Percentiles rank a stretch among this genome's conserved stretches.
These are phyloP conservation scores for Syncerus caffer DNA, from an alignment of 2,797 vertebrate genomes.

Conservation along the genomic window DNA sequence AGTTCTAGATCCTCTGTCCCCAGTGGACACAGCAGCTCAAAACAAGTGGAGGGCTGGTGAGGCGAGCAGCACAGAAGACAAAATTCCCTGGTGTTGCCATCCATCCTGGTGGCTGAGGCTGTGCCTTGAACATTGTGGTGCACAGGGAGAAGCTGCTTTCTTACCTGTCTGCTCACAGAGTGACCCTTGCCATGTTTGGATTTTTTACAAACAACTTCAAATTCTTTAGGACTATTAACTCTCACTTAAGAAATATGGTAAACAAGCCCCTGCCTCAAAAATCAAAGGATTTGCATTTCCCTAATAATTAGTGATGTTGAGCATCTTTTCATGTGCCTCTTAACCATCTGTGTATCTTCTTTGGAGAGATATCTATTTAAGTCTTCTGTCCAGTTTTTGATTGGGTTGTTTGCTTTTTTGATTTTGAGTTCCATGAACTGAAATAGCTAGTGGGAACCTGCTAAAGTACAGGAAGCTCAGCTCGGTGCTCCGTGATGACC, in stretches of 20 bases:
- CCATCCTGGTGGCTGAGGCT: not conserved
- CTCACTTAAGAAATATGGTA: not conserved
- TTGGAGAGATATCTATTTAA: not conserved
- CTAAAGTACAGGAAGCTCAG: not conserved
- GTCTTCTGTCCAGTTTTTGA: not conserved
- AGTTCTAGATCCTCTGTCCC: not conserved
- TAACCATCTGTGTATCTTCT: not conserved
- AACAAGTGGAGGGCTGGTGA: not conserved
- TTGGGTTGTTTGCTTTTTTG: not conserved
- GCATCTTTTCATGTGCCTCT: not conserved
- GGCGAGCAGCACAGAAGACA: not conserved
- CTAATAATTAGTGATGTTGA: not conserved
- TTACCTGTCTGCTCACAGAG: not conserved
- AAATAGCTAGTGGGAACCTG: not conserved
- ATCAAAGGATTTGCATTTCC: not conserved
- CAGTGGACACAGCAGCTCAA: not conserved
- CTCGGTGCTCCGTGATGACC: not conserved
- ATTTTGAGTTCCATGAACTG: not conserved
- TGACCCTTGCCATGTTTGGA: not conserved
- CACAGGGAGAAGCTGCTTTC: not conserved
- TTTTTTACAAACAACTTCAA: not conserved
- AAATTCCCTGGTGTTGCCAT: not conserved
- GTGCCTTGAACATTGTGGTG: accelerated
- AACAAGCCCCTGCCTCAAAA: not conserved
- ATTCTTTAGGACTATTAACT: not conserved